Evolutionary conservation across 1,140 invertebrate genomes (phyloP), one percentile per base, ranked within the genome.

Genomic region (Zophobas morio): DNA sequence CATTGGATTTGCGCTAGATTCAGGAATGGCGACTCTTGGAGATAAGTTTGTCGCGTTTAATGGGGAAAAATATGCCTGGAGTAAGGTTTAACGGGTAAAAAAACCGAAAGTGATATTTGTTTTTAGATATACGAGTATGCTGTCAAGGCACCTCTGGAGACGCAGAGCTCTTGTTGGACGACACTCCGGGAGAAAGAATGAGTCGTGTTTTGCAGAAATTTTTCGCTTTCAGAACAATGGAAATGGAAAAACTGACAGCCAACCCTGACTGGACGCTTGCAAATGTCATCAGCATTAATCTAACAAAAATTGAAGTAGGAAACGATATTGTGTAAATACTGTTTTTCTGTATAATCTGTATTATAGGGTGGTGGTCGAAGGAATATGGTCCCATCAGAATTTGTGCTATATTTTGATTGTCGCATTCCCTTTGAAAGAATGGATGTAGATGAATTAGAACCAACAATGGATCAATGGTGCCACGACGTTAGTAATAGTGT

Each of bases 1-100:
- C 84, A 87, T 98, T 77, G 96, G 95, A 0, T 96, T 98, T 87
- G 92, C 93, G n/a, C 84, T 99, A 51, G 97, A 99, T 87, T 97
- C 99, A 89, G 96, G 95, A 0, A 81, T 95, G 66, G 91, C 93
- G 1, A 92, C 89, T 82, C 88, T 89, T 20, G 89, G 85, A 33
- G 90, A 94, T 6, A 86, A 88, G n/a, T 94, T 91, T 85, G 87
- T 89, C n/a, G 85, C 96, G 0, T 96, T 92, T 85, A 93, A 95
- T 86, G 94, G 92, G 6, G 95, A 97, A 87, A 88, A 94, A 77
- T 88, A 88, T 57, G 89, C 91, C 56, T 95, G 93, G 92, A 90
- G 91, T 92, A 87, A 88, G 88, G 88, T 70, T 32, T 36, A 60
- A 47, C 20, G 20, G 20, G 51, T 73, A 35, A 73, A 33, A 47